phyloP scores from a whole-genome alignment of 2,113 vertebrate species.

The Leucoraja erinaceus region DNA sequence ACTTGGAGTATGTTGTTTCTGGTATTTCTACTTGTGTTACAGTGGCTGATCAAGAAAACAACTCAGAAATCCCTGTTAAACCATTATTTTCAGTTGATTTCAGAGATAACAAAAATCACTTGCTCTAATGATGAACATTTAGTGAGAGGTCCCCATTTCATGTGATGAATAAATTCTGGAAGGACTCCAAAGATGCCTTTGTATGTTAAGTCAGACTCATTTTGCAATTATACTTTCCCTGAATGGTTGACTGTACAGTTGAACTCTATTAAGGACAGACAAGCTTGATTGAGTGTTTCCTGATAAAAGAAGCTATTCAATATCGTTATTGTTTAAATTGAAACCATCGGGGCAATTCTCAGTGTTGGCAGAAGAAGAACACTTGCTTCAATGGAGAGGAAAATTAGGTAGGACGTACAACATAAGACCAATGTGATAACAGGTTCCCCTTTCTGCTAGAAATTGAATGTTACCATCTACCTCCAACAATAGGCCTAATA shows the following conservation, averaged over 20 bases:
- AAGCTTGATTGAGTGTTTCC: not conserved
- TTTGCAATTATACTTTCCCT: not conserved
- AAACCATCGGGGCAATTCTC: not conserved
- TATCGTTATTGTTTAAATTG: not conserved
- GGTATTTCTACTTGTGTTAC: not conserved
- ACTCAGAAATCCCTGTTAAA: not conserved
- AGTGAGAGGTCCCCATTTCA: not conserved
- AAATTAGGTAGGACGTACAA: not conserved
- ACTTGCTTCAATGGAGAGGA: not conserved
- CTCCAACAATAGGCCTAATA: too few relatives aligned
- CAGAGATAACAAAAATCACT: not conserved
- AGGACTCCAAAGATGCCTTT: not conserved
- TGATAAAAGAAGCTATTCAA: not conserved
- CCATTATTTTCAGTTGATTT: not conserved
- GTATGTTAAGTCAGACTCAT: not conserved
- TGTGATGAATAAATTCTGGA: not conserved
- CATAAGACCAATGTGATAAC: not conserved
- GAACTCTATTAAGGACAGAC: not conserved
- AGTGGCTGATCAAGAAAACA: not conserved
- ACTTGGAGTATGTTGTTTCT: not conserved
- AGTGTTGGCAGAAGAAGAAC: not conserved
- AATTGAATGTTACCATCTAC: not conserved
- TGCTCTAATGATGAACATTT: not conserved
- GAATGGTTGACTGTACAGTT: constrained; percentile 18
- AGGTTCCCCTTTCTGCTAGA: not conserved